Base-by-base conservation (phyloP, 2,888 invertebrate species). In the Scaeva pyrastri region DNA sequence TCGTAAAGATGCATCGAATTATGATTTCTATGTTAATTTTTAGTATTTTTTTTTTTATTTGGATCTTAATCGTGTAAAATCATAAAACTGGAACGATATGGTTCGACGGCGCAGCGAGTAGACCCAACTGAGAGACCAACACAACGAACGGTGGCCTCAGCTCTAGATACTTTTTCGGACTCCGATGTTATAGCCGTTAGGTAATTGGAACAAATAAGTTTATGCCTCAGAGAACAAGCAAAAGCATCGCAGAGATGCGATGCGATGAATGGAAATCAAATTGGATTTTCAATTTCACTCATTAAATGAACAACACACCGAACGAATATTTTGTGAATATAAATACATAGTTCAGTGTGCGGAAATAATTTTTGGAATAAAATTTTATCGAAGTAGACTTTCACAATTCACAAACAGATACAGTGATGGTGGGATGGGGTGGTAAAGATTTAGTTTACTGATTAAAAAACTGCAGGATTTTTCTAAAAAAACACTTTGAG, bases 141-240 rank as follows among this genome's bases (percentile, higher is more conserved):
- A 1, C 1, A 31, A 5, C 0, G 5, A 8, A 31, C 31, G 6
- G 31, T 31, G 31, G n/a, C n/a, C 31, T 7, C 0, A 4, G 52
- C 11, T 48, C 14, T 52, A 12, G 48, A 43, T 23, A 16, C 26
- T 70, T 36, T 41, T 58, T 43, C n/a, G n/a, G 75, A 21, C 19
- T 12, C 2, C 10, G 10, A 8, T 50, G 31, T 31, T 31, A 31
- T 19, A 73, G 78, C 55, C 75, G 75, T 84, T 60, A 68, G 66
- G 58, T 76, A 85, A 85, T 85, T 85, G 75, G 84, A 52, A 71
- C 80, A 76, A 41, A 4, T 31, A 60, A 52, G 43, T 76, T 72
- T 60, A 76, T 68, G 81, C 72, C 39, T 73, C 66, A 36, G 31
- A 45, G 66, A 80, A 55, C 71, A 62, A 43, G 21, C n/a, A 14